Evolutionary conservation across 1,140 invertebrate species (phyloP).

Genomic region (Eumeta japonica): DNA sequence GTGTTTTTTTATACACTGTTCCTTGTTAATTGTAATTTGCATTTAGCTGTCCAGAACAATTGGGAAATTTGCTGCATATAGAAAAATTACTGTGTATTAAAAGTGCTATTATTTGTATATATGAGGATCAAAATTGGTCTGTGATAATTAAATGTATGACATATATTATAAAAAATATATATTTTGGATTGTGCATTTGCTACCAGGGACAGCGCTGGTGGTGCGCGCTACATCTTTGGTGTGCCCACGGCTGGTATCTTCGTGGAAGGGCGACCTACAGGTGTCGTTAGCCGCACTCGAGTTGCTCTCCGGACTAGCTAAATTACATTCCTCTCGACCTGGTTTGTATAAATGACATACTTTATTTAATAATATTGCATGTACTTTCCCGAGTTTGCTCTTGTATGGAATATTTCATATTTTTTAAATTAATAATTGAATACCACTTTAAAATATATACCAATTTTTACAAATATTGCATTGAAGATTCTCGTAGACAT

Average conservation of each 20-base stretch:
- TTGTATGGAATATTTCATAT: too few species aligned
- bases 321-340: conserved; percentile 80
- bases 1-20: not conserved
- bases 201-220: conserved; percentile 83
- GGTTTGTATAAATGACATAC: conserved; percentile 55
- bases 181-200: too few species aligned
- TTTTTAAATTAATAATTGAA: not conserved
- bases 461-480: too few species aligned
- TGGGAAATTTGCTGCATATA: too few species aligned
- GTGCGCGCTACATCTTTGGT: conserved; percentile 89
- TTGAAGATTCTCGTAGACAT: too few species aligned
- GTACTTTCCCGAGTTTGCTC: conserved; percentile 31
- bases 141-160: too few species aligned
- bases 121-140: too few species aligned
- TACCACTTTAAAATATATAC: too few species aligned
- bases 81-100: too few species aligned
- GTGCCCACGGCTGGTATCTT: conserved; percentile 90
- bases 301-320: conserved; percentile 83
- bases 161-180: too few species aligned
- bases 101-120: not conserved
- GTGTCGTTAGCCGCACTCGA: conserved; percentile 92
- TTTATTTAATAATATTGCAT: conserved; percentile 9
- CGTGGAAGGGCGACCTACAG: conserved; percentile 95
- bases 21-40: conserved; percentile 1
- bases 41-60: too few species aligned